Evolutionary conservation across 2,113 vertebrate species (phyloP), one percentile per base, ranked within the genome.

Genomic region (Diphyllodes magnificus): DNA sequence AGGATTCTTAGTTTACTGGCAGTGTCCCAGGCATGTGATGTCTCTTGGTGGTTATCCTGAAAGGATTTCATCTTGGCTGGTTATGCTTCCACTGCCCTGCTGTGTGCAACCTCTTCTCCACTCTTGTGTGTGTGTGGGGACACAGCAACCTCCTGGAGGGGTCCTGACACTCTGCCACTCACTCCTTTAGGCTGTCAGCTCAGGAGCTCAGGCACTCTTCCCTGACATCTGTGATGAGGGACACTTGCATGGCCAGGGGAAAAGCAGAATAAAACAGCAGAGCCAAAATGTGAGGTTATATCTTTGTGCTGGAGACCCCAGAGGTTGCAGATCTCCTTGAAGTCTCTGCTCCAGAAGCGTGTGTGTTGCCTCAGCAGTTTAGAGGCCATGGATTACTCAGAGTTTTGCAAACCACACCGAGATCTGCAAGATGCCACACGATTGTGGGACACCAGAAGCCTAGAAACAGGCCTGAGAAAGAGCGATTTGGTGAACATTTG

Each of bases 91-190:
- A 65, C 9, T 7, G 51, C 18, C 57, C 42, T 56, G 65, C 65
- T 83, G 16, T 13, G 42, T 63, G 53, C 25, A 76, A 39, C 11
- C 42, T 65, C 70, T 59, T 44, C 66, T 54, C n/a, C 66, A 15
- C 39, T 59, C 15, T 0, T 13, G 27, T 3, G 37, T 0, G 10
- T 17, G 37, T 0, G 1, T 1, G 4, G 16, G 14, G 60, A 21
- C 15, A 37, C 13, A 53, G 81, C 27, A 71, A 17, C 13, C 63
- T 59, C 83, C 77, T 6, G 49, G 40, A 56, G 61, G 64, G 40
- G 20, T 40, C 53, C 69, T 19, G 13, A 15, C 65, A 30, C 25
- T 51, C 42, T 53, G 39, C 69, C 24, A 7, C 35, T 39, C 65
- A 9, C 47, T 25, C 15, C 73, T 57, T 28, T 1, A 23, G 35